Conservation (phyloP, 2,888 invertebrate species). For the Mythimna loreyi region DNA sequence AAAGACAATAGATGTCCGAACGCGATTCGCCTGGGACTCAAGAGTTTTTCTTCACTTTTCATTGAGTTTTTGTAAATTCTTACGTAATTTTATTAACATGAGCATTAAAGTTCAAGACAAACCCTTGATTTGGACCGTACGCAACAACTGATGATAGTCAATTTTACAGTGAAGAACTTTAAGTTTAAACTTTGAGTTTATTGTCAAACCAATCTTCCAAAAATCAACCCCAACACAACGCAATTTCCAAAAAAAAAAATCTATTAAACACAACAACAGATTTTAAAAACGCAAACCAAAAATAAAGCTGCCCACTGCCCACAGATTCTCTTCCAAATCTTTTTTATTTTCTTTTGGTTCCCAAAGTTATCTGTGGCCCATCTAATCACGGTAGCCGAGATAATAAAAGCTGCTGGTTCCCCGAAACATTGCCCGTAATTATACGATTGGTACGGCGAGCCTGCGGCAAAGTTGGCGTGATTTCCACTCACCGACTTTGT, state of each 20-base stretch:
- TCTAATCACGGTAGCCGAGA: slow-evolving; percentile 87
- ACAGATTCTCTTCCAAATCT: slow-evolving; percentile 27
- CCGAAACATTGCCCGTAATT: slow-evolving; percentile 81
- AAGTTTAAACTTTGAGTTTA: too few species aligned
- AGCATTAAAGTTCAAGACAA: too few species aligned
- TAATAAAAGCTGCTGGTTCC: slow-evolving; percentile 77
- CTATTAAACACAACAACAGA: slow-evolving; percentile 42
- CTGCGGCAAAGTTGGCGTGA: slow-evolving; percentile 67
- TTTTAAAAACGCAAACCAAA: slow-evolving; percentile 28
- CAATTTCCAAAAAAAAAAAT: slow-evolving; percentile 5
- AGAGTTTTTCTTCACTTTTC: too few species aligned
- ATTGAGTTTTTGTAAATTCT: too few species aligned
- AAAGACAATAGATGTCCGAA: too few species aligned
- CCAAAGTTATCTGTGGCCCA: slow-evolving; percentile 80
- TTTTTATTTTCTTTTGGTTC: slow-evolving; percentile 66
- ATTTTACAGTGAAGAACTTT: too few species aligned
- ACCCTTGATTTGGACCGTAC: too few species aligned
- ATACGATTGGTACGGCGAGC: slow-evolving; percentile 72
- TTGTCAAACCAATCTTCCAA: too few species aligned
- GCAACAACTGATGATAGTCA: too few species aligned
- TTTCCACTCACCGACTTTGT: slow-evolving; percentile 41
- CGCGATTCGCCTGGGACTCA: too few species aligned
- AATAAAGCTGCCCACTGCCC: slow-evolving; percentile 40
- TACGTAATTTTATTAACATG: too few species aligned
- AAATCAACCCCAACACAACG: too few species aligned